Base-by-base conservation (phyloP, 2,888 invertebrate genomes). In the Ceriagrion tenellum region DNA sequence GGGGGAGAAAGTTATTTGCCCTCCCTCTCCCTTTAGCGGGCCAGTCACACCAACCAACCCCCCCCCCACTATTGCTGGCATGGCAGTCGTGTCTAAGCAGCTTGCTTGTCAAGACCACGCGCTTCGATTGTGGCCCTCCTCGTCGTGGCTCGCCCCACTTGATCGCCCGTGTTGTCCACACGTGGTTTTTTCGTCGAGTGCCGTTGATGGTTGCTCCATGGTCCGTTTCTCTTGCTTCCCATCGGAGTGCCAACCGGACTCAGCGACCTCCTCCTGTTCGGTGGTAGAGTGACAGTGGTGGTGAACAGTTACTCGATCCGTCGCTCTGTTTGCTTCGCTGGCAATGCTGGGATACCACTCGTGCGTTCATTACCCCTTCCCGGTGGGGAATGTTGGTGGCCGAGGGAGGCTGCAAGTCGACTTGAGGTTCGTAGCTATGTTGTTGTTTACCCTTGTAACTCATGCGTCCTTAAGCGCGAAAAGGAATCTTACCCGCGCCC, bases 1-100 rank as follows among this genome's bases (percentile, higher is more conserved):
- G 59, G 90, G 90, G 90, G 90, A 35, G 91, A 91, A 91, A 91
- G 91, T 91, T 91, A 59, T 59, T 56, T 63, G 91, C 91, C 91
- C 91, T 56, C 90, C 90, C 30, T 6, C 13, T 35, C 56, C 91
- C 40, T 30, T 23, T 23, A 26, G 16, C 35, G 56, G 63, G 59
- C 59, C 55, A 47, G 20, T 91, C 59, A 59, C 35, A 63, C 20
- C 55, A 4, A 13, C 1, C 69, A 4, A 81, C 81, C 26, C 35
- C 74, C 74, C 30, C 30, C 13, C 47, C 47, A 47, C 47, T 47
- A 47, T 47, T 4, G 47, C 47, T 47, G 16, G 81, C 30, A 30
- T n/a, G 81, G 81, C 81, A 81, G 81, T 81, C 81, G 23, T 13
- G 81, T 35, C 35, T 35, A 0, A 0, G 81, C 0, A 6, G 81